Evolutionary conservation across 2,888 invertebrate genomes (phyloP).

Genomic region (Callyntrura sp.): DNA sequence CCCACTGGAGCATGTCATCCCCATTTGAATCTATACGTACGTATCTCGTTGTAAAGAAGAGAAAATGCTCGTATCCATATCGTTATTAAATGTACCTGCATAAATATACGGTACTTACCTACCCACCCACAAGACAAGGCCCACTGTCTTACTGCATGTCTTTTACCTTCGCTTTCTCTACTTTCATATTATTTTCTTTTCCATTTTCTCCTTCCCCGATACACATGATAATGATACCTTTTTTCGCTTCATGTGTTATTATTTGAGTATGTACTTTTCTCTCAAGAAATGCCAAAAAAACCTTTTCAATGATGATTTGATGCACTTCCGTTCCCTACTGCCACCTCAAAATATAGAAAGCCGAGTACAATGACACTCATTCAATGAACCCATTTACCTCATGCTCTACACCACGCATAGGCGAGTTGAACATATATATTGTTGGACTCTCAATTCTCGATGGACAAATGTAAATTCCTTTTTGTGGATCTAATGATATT

Average conservation of each 20-base stretch:
- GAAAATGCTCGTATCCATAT: not conserved
- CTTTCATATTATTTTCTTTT: not conserved
- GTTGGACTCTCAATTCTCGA: not conserved
- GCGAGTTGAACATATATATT: too few species aligned
- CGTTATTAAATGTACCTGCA: not conserved
- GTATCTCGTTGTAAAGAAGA: not conserved
- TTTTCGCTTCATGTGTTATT: constrained; percentile 43
- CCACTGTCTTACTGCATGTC: too few species aligned
- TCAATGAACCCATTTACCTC: constrained; percentile 24
- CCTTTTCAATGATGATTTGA: constrained; percentile 37
- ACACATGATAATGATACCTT: constrained; percentile 25
- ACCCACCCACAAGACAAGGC: too few species aligned
- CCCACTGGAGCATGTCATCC: constrained; percentile 61
- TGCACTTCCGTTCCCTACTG: too few species aligned
- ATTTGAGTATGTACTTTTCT: constrained; percentile 24
- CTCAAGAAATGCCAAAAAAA: constrained; percentile 39
- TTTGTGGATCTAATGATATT: constrained; percentile 12
- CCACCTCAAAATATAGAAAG: not conserved
- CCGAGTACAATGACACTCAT: constrained; percentile 16
- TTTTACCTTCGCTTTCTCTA: not conserved
- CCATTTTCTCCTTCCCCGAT: constrained; percentile 8
- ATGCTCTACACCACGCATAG: not conserved
- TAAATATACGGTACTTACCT: constrained; percentile 11
- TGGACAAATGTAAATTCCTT: not conserved
- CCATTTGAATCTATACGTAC: constrained; percentile 57